Conservation (phyloP, 1,140 invertebrate genomes). For the Belonocnema kinseyi region DNA sequence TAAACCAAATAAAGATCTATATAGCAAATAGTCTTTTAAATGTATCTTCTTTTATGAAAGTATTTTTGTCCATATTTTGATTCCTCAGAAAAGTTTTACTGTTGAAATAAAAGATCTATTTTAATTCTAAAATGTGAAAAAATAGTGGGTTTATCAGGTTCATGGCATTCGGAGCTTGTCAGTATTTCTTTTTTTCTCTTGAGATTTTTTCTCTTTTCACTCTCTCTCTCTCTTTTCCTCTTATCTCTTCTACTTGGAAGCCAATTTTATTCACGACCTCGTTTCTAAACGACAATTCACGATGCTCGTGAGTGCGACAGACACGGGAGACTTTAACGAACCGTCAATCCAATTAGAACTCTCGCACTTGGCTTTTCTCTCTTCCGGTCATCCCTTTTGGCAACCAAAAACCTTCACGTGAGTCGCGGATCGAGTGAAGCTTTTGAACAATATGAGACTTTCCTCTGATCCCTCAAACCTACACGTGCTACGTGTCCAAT, state of each 20-base stretch:
- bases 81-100: too few species aligned
- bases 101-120: too few species aligned
- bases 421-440: constrained; percentile 2
- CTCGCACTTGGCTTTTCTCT: constrained; percentile 15
- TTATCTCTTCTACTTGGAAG: constrained; percentile 18
- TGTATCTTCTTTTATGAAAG: too few species aligned
- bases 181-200: constrained; percentile 2
- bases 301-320: constrained; percentile 20
- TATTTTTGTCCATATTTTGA: too few species aligned
- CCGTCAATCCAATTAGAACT: constrained; percentile 49
- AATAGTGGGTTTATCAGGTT: not conserved
- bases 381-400: constrained; percentile 27
- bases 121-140: not conserved
- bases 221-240: constrained; percentile 12
- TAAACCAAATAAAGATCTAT: too few species aligned
- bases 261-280: constrained; percentile 47
- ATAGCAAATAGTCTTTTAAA: too few species aligned
- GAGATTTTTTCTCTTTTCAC: not conserved
- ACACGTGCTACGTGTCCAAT: not conserved
- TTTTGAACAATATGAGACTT: constrained; percentile 23
- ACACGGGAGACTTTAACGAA: constrained; percentile 45
- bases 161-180: not conserved
- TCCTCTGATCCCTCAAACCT: constrained; percentile 2
- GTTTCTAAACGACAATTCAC: constrained; percentile 43
- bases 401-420: constrained; percentile 17